A percentile compares a stretch with the other conserved stretches of the same genome.
Conservation (phyloP, 2,888 invertebrate species). For the Onthophagus sagittarius region DNA sequence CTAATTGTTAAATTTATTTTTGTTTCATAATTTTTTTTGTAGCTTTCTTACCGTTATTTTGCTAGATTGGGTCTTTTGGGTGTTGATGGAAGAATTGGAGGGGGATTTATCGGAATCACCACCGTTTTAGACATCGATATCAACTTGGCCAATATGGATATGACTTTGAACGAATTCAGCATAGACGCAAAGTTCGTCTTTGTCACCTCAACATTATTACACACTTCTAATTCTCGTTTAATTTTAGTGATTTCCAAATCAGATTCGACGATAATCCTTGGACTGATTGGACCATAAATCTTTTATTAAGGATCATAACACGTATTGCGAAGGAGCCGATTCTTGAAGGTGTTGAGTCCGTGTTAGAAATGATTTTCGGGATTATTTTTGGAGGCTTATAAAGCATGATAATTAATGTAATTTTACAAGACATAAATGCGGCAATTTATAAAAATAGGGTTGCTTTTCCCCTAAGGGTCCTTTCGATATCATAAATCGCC, state of each 20-base stretch:
- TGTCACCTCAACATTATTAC: not conserved
- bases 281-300: not conserved
- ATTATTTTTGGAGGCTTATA: conserved; percentile 1
- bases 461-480: not conserved
- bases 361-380: not conserved
- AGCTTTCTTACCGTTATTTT: not conserved
- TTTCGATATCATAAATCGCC: conserved; percentile 26
- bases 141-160: not conserved
- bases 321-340: not conserved
- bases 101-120: not conserved
- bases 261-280: conserved; percentile 2
- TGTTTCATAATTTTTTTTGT: not conserved
- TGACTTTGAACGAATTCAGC: not conserved
- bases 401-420: not conserved
- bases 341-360: not conserved
- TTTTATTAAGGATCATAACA: not conserved
- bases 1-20: not conserved
- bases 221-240: not conserved
- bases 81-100: not conserved
- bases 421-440: not conserved
- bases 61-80: not conserved
- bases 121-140: conserved; percentile 7
- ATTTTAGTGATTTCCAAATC: not conserved
- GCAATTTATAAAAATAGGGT: not conserved
- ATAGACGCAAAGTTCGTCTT: not conserved